phyloP scores from a whole-genome alignment of 1,140 invertebrate genomes.

The Mactra quadrangularis region DNA sequence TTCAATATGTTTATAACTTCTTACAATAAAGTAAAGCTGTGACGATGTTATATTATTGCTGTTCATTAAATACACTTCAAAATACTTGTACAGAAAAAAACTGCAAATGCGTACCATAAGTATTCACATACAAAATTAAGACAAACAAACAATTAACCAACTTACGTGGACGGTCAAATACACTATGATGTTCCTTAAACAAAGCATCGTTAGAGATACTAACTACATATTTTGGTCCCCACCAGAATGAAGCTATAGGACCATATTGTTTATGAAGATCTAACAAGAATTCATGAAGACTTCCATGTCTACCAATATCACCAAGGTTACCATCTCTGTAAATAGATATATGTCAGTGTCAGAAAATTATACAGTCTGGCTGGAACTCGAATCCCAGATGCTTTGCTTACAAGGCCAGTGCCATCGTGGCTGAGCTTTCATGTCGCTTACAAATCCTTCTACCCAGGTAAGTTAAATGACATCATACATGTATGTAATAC shows the following conservation, averaged over 20 bases:
- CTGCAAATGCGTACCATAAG: too few relatives aligned
- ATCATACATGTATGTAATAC: too few relatives aligned
- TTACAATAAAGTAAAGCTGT: too few relatives aligned
- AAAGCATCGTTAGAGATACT: constrained; percentile 81
- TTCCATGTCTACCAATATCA: constrained; percentile 80
- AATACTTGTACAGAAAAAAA: too few relatives aligned
- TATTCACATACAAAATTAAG: too few relatives aligned
- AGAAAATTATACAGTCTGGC: too few relatives aligned
- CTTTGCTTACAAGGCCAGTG: not conserved
- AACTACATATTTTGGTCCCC: constrained; percentile 76
- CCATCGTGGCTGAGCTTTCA: not conserved
- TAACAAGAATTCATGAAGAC: constrained; percentile 82
- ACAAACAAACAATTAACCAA: not conserved
- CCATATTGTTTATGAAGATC: constrained; percentile 80
- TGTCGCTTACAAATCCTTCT: too few relatives aligned
- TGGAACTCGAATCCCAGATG: not conserved
- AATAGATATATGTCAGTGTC: constrained; percentile 13
- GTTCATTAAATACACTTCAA: too few relatives aligned
- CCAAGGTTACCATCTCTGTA: constrained; percentile 82
- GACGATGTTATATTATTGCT: too few relatives aligned
- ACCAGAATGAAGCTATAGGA: constrained; percentile 81
- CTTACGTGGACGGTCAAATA: constrained; percentile 83
- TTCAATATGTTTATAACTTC: too few relatives aligned
- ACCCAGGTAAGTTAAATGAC: too few relatives aligned
- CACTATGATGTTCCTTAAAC: constrained; percentile 77